A percentile compares a stretch with the other conserved stretches of the same genome.
Evolutionary conservation across 2,113 vertebrate genomes (phyloP).

Genomic region (Brachionichthys hirsutus): DNA sequence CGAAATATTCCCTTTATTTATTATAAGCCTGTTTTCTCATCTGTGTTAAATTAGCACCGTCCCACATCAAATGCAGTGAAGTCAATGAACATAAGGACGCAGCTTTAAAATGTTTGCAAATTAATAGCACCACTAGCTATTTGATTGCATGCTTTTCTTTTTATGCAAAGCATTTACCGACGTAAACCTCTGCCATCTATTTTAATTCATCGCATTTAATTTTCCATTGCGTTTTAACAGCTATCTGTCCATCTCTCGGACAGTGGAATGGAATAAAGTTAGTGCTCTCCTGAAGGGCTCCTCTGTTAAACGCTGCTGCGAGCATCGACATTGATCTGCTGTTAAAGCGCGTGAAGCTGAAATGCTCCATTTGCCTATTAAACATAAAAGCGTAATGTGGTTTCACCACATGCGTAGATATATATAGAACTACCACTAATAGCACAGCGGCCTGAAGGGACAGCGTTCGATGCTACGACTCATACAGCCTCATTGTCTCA

Average conservation of each 20-base stretch:
- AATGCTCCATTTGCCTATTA: conserved; percentile 27
- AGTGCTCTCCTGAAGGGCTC: conserved; percentile 16
- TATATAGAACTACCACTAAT: conserved; percentile 44
- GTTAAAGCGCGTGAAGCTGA: conserved; percentile 4
- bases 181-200: conserved; percentile 14
- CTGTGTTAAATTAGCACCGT: too few relatives aligned
- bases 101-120: too few relatives aligned
- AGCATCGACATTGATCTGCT: conserved; percentile 1
- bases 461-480: conserved; percentile 36
- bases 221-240: conserved; percentile 14
- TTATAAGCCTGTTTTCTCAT: too few relatives aligned
- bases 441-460: conserved; percentile 24
- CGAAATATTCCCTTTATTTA: too few relatives aligned
- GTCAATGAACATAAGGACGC: too few relatives aligned
- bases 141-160: conserved; percentile 13
- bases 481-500: conserved; percentile 43
- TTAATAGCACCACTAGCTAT: neutral
- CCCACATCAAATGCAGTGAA: too few relatives aligned
- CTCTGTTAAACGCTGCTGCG: conserved; percentile 11
- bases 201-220: conserved; percentile 24
- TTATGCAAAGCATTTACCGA: conserved; percentile 8
- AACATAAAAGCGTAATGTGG: conserved; percentile 17
- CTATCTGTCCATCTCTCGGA: too few relatives aligned
- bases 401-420: conserved; percentile 28
- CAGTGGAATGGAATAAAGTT: neutral